Conservation (phyloP, 2,113 vertebrate species). For the Crotalus horridus region DNA sequence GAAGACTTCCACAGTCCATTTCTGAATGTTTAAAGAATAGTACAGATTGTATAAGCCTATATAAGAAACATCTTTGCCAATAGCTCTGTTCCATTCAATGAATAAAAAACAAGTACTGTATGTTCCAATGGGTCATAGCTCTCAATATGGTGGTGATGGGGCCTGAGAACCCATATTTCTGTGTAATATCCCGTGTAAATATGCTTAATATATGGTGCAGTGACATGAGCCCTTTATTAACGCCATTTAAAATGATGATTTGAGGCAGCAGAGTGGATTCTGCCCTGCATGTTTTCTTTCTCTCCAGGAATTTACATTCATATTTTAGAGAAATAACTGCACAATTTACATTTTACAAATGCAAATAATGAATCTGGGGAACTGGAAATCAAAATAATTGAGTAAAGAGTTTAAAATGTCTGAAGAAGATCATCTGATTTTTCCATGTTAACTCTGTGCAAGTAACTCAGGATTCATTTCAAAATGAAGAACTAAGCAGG, state of each 20-base stretch:
- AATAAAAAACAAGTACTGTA: neutral
- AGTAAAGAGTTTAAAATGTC: neutral
- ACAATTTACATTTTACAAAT: neutral
- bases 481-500: neutral
- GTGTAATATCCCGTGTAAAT: neutral
- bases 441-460: neutral
- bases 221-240: no score
- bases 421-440: neutral
- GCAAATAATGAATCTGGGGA: neutral
- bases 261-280: neutral
- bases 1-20: neutral
- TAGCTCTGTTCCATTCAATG: neutral
- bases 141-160: neutral
- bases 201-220: no score
- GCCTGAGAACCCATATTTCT: neutral
- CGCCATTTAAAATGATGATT: neutral
- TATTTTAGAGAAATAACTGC: neutral
- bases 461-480: neutral
- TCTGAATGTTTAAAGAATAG: neutral
- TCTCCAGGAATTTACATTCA: neutral
- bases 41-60: neutral
- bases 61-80: neutral
- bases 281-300: neutral
- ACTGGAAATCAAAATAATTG: neutral
- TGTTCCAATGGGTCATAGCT: neutral